These are phyloP conservation scores for Beris chalybata DNA, from an alignment of 2,888 invertebrate genomes.

Conservation along the genomic window DNA sequence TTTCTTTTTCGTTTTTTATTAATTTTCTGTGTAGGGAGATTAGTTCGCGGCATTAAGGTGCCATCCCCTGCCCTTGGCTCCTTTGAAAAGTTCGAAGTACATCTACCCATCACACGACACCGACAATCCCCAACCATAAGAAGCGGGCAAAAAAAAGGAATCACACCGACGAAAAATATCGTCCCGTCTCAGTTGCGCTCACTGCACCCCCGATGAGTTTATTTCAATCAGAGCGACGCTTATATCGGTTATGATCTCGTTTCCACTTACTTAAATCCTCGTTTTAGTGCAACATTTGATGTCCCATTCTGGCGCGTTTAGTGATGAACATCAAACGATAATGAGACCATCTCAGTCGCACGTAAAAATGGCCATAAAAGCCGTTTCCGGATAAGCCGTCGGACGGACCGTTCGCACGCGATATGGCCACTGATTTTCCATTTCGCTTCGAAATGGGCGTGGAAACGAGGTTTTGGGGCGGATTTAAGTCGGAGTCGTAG, in stretches of 20 bases:
- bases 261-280: slow-evolving; percentile 58
- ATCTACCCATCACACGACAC: slow-evolving; percentile 6
- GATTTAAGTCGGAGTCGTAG: background rate
- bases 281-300: slow-evolving; percentile 56
- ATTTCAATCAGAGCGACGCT: slow-evolving; percentile 57
- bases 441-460: background rate
- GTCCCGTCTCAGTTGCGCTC: slow-evolving; percentile 30
- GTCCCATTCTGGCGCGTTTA: slow-evolving; percentile 53
- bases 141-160: slow-evolving; percentile 17
- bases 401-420: slow-evolving; percentile 2
- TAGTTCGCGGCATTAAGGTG: slow-evolving; percentile 3
- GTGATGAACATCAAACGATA: slow-evolving; percentile 49
- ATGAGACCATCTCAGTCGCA: slow-evolving; percentile 57
- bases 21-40: slow-evolving; percentile 17
- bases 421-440: background rate
- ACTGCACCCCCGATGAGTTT: slow-evolving; percentile 40
- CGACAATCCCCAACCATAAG: background rate
- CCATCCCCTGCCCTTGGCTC: slow-evolving; percentile 1
- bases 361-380: slow-evolving; percentile 55
- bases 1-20: slow-evolving; percentile 23
- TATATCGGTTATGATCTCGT: slow-evolving; percentile 58
- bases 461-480: slow-evolving; percentile 7
- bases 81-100: background rate
- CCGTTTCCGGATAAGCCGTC: slow-evolving; percentile 18
- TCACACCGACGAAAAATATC: slow-evolving; percentile 5